Evolutionary conservation across 2,113 vertebrate genomes (phyloP).

Genomic region (Syngnathus typhle): DNA sequence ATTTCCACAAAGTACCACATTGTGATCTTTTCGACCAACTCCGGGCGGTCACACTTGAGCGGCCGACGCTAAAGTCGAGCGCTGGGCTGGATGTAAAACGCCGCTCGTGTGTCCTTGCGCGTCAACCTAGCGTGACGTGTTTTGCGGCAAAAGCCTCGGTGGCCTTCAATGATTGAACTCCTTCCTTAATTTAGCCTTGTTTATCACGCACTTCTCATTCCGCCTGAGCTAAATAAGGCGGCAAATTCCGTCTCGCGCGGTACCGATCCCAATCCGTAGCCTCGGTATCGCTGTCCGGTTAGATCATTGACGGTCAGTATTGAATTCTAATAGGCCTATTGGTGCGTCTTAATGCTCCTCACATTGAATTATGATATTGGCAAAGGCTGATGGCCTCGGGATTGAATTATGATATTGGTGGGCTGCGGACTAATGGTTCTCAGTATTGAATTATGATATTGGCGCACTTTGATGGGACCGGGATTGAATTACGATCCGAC

Average conservation of each 20-base stretch:
- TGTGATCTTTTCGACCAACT: slow-evolving; percentile 55
- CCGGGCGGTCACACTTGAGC: slow-evolving; percentile 34
- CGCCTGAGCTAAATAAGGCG: slow-evolving; percentile 52
- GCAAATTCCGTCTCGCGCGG: slow-evolving; percentile 30
- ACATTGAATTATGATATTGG: slow-evolving; percentile 73
- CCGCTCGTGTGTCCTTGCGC: slow-evolving; percentile 17
- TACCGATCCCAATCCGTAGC: slow-evolving; percentile 56
- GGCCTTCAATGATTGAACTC: slow-evolving; percentile 34
- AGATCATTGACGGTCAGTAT: slow-evolving; percentile 69
- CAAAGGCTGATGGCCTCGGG: slow-evolving; percentile 57
- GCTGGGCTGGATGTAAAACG: slow-evolving; percentile 24
- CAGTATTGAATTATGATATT: slow-evolving; percentile 72
- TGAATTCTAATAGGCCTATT: slow-evolving; percentile 71
- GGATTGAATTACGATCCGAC: slow-evolving; percentile 70
- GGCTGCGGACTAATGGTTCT: slow-evolving; percentile 61
- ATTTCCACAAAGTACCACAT: slow-evolving; percentile 49
- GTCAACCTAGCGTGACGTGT: slow-evolving; percentile 16
- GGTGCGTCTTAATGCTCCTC: slow-evolving; percentile 57
- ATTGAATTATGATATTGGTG: slow-evolving; percentile 73
- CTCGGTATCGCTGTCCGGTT: slow-evolving; percentile 59
- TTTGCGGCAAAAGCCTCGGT: slow-evolving; percentile 27
- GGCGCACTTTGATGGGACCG: slow-evolving; percentile 61
- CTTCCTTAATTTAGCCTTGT: slow-evolving; percentile 60
- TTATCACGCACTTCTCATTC: slow-evolving; percentile 56
- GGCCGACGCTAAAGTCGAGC: slow-evolving; percentile 36